phyloP scores from a whole-genome alignment of 2,797 vertebrate species.

The Clamator glandarius region DNA sequence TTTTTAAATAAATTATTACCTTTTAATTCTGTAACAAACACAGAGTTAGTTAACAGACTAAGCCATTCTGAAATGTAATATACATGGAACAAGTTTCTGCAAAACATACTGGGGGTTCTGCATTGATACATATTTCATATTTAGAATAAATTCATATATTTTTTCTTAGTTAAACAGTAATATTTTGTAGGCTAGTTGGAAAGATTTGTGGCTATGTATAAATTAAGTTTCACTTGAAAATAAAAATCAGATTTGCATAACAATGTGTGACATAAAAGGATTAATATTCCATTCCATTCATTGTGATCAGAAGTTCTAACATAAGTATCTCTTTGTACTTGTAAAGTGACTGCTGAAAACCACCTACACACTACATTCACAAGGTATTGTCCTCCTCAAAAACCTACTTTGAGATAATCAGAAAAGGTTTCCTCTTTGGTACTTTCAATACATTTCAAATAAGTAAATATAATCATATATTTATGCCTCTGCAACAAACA shows the following conservation, averaged over 20 bases:
- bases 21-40: background rate
- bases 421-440: background rate
- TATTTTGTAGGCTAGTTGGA: background rate
- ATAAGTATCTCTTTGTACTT: background rate
- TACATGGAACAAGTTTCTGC: background rate
- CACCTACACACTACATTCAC: background rate
- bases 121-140: background rate
- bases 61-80: background rate
- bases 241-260: background rate
- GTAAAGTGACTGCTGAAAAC: background rate
- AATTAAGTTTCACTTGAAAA: background rate
- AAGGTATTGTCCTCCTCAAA: background rate
- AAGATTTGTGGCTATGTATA: background rate
- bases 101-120: background rate
- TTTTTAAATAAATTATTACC: background rate
- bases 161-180: background rate
- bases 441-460: background rate
- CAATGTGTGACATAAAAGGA: background rate
- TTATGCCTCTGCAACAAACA: background rate
- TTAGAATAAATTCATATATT: background rate
- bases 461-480: background rate
- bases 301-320: background rate
- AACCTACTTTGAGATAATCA: background rate
- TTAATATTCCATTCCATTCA: background rate
- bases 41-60: background rate